Conservation (phyloP, 2,113 vertebrate species). For the Rhadina sibilatrix region DNA sequence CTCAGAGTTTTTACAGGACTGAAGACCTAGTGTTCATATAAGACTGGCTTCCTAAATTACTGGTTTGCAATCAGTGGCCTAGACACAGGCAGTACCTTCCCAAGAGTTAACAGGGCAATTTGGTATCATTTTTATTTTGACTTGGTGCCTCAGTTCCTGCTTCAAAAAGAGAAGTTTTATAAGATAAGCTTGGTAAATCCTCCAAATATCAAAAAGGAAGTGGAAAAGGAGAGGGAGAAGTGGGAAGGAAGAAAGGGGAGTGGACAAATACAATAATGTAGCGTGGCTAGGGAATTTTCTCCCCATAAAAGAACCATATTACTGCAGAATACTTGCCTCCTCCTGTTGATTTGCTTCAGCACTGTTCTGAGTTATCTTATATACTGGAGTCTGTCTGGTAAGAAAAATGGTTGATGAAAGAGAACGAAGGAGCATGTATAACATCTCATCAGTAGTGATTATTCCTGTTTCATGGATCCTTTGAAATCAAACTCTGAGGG, state of each 20-base stretch:
- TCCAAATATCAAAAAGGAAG: background rate
- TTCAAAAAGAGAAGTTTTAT: background rate
- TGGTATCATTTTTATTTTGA: background rate
- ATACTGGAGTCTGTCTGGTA: background rate
- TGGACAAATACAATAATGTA: background rate
- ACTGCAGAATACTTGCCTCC: background rate
- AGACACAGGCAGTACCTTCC: background rate
- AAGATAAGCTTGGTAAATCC: background rate
- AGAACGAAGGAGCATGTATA: background rate
- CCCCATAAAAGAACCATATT: background rate
- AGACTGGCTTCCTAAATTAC: background rate
- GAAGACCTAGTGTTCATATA: background rate
- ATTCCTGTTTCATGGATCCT: background rate
- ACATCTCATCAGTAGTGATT: background rate
- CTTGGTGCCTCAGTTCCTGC: accelerated
- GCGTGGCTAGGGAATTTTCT: background rate
- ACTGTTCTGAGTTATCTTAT: background rate
- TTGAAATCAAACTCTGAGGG: background rate
- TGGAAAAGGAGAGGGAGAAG: background rate
- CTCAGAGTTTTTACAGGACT: background rate
- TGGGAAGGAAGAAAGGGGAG: background rate
- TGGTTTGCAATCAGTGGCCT: background rate
- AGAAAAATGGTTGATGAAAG: background rate
- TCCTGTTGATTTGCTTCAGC: background rate
- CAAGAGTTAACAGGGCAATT: background rate